Evolutionary conservation across 2,113 vertebrate genomes (phyloP), one percentile per base, ranked within the genome.

Genomic region (Cricetomys ansorgei): DNA sequence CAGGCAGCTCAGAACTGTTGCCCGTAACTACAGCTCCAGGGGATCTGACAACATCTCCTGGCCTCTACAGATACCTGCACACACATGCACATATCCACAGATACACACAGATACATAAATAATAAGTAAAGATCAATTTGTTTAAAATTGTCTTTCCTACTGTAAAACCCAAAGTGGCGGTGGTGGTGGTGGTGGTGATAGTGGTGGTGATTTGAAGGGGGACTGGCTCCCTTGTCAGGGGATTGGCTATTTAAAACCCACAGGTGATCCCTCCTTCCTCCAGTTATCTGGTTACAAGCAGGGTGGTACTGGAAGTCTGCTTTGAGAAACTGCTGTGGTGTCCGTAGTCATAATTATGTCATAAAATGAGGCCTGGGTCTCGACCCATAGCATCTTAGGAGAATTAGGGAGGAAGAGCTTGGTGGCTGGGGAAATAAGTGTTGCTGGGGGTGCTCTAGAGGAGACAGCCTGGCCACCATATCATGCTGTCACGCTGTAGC

Each of bases 401-500:
- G 50, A 5, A 57, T 55, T 81, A 17, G 16, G 86, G 81, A 77
- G 21, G 37, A 77, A 53, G 89, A 76, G 69, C 31, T 29, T 94
- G 4, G 65, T 45, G 87, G 16, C 1, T 37, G 31, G 9, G 50
- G 12, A n/a, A n/a, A n/a, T n/a, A 69, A 7, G 19, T 37, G 48
- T 11, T 15, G 17, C 43, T 3, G 21, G 27, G 55, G 37, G 4
- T n/a, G 27, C 13, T 9, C 45, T 67, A 75, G 50, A 59, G n/a
- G 23, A 75, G 29, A 53, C 13, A 8, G 40, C 27, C 8, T 55
- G 37, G 55, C 37, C 3, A 43, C 48, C 50, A 50, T 21, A 13
- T 4, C 27, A 13, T 4, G 34, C 21, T n/a, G n/a, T 37, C 16
- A 0, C 3, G 43, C 11, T 27, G 29, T 2, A 34, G 19, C 12